Percentiles rank a stretch among this genome's conserved stretches.
phyloP scores from a whole-genome alignment of 1,140 invertebrate species.

The Drosophila bocqueti region DNA sequence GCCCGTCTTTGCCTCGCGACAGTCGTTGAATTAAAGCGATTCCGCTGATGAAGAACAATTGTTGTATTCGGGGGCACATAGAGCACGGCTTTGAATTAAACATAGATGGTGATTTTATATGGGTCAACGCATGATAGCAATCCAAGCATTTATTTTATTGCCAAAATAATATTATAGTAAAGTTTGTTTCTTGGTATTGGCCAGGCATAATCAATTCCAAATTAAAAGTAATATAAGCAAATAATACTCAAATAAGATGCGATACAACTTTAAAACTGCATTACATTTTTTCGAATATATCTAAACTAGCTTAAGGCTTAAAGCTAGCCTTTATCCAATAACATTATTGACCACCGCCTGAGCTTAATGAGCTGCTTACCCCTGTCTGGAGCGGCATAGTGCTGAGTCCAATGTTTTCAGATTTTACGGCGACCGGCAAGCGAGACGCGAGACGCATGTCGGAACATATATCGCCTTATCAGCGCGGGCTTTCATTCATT shows the following conservation, averaged over 20 bases:
- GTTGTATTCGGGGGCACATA: neutral
- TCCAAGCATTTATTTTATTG: neutral
- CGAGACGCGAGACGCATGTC: conserved; percentile 1
- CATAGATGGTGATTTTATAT: conserved; percentile 6
- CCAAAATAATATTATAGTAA: neutral
- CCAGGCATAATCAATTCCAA: neutral
- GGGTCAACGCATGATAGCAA: conserved; percentile 6
- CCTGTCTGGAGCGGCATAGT: conserved; percentile 10
- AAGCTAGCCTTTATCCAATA: neutral
- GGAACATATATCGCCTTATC: conserved; percentile 43
- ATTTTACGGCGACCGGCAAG: neutral
- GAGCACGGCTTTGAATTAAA: conserved; percentile 3
- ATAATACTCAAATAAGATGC: neutral
- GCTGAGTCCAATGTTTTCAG: conserved; percentile 12
- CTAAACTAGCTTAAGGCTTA: neutral
- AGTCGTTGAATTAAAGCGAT: conserved; percentile 3
- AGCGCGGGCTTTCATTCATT: conserved; percentile 70
- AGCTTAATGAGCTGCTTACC: conserved; percentile 2
- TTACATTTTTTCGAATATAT: neutral
- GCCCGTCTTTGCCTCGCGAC: conserved; percentile 9
- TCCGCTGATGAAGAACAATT: conserved; percentile 16
- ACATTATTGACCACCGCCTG: neutral
- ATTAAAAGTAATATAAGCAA: neutral
- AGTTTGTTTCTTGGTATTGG: neutral
- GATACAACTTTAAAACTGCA: too few relatives aligned